Percentiles rank a stretch among this genome's conserved stretches.
Conservation (phyloP, 2,113 vertebrate genomes). For the Seriola quinqueradiata region DNA sequence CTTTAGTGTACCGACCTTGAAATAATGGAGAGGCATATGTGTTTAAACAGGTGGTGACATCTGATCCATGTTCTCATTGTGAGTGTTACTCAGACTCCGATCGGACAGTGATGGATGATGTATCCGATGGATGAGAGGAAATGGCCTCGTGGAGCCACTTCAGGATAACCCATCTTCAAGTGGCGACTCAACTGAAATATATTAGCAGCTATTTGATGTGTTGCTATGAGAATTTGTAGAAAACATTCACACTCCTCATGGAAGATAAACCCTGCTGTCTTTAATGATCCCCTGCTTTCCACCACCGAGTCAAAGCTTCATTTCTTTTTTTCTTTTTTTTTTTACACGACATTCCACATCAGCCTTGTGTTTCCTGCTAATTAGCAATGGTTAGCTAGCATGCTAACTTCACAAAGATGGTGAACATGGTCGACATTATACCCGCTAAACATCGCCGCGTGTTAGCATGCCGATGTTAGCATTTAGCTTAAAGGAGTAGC, state of each 20-base stretch:
- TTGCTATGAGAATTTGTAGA: not conserved
- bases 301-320: not conserved
- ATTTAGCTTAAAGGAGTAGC: not conserved
- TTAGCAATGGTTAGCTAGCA: not conserved
- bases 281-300: not conserved
- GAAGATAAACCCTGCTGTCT: not conserved
- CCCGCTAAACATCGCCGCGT: not conserved
- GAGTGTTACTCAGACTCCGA: not conserved
- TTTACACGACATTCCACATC: not conserved
- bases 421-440: not conserved
- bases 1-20: not conserved
- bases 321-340: not conserved
- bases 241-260: not conserved
- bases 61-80: constrained; percentile 13
- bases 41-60: constrained; percentile 13
- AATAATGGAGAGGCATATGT: constrained; percentile 18
- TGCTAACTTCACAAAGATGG: not conserved
- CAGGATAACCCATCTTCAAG: not conserved
- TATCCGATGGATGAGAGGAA: not conserved
- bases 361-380: not conserved
- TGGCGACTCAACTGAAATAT: not conserved
- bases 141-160: not conserved
- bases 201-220: not conserved
- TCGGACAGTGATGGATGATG: constrained; percentile 9
- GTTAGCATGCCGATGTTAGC: not conserved